Evolutionary conservation across 2,113 vertebrate species (phyloP), one percentile per base, ranked within the genome.

Genomic region (Stegastes partitus): DNA sequence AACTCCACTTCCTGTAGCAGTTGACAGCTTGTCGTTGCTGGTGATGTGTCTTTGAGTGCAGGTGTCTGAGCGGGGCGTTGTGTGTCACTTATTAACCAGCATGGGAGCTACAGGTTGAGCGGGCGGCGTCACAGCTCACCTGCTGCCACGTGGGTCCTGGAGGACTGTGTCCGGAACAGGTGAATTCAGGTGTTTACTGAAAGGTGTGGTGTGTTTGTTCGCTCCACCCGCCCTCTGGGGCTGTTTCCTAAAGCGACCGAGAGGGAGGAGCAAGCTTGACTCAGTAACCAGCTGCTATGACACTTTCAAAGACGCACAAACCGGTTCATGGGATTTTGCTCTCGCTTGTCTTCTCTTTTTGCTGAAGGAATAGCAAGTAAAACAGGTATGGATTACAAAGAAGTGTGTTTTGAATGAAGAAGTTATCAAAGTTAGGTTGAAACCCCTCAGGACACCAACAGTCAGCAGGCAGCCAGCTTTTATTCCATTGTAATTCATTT

Each of bases 181-280:
- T 89, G 82, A 28, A 51, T 78, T 80, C 78, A 89, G 86, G 84
- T 88, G 84, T 89, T 73, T 68, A 69, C 54, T 8, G 34, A 73
- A 74, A 85, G 91, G 88, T 81, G 87, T 82, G 89, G 84, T 67
- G 59, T 92, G 88, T 93, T 91, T 91, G 74, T 91, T 89, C 74
- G 6, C 56, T 6, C 71, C 67, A 15, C 50, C 68, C 0, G 28
- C 31, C 87, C 83, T 21, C 21, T 70, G 91, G 85, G 88, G 87
- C 72, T 58, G 62, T 72, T 75, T 77, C 58, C 80, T 79, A 15
- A 79, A 80, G 81, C 56, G 53, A 81, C 44, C 0, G 49, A 15
- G 4, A 75, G 58, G 73, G 72, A 57, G 83, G 68, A 81, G 74
- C 19, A 3, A 16, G 21, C 47, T n/a, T 67, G 82, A 45, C 21